Conservation (phyloP, 2,888 invertebrate genomes). For the Spatulosminthurus flaviceps region DNA sequence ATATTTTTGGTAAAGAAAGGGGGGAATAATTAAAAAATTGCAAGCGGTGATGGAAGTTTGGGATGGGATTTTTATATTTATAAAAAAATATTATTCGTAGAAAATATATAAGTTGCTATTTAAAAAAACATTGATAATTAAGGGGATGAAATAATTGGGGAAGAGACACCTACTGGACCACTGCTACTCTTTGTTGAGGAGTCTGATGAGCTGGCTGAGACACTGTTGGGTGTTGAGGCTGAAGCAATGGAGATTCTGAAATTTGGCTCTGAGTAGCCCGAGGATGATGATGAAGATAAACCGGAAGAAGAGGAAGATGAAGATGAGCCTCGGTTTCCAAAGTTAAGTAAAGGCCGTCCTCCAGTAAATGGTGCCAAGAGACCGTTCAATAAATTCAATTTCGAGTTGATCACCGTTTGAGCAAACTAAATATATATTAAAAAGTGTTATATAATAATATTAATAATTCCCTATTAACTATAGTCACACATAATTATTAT, state of each 20-base stretch:
- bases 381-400: conserved; percentile 63
- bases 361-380: conserved; percentile 63
- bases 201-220: conserved; percentile 54
- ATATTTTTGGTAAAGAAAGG: too few species aligned
- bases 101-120: too few species aligned
- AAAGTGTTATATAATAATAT: background rate
- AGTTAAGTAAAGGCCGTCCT: conserved; percentile 63
- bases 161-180: conserved; percentile 63
- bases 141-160: conserved; percentile 58
- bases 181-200: conserved; percentile 47
- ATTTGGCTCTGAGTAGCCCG: conserved; percentile 63
- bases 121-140: conserved; percentile 9
- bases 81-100: too few species aligned
- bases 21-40: too few species aligned
- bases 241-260: conserved; percentile 63
- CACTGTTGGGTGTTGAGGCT: conserved; percentile 58
- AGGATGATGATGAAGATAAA: conserved; percentile 57
- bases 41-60: too few species aligned
- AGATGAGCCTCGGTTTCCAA: conserved; percentile 53
- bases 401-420: conserved; percentile 63
- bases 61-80: too few species aligned
- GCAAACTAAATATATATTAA: conserved; percentile 58
- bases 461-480: too few species aligned
- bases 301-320: conserved; percentile 54
- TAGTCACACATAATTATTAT: too few species aligned